A percentile compares a stretch with the other conserved stretches of the same genome.
Conservation (phyloP, 2,888 invertebrate species). For the Morpho helenor region DNA sequence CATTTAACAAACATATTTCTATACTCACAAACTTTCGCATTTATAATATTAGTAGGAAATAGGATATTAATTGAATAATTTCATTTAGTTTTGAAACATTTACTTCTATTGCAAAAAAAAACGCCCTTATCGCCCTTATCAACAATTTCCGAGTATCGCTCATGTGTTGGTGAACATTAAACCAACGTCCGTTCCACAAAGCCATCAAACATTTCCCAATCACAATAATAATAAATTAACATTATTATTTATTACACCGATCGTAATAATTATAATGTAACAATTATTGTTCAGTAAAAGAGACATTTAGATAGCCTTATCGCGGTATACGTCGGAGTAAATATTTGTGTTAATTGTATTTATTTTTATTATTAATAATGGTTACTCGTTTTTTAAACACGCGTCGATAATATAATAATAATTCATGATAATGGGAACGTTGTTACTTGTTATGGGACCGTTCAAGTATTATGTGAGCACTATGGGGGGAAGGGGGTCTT, state of each 20-base stretch:
- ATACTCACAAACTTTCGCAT: too few relatives aligned
- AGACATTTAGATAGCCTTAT: slow-evolving; percentile 59
- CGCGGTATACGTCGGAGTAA: slow-evolving; percentile 17
- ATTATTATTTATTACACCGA: slow-evolving; percentile 59
- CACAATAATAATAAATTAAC: slow-evolving; percentile 55
- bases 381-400: slow-evolving; percentile 18
- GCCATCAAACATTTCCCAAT: slow-evolving; percentile 42
- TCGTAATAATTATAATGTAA: slow-evolving; percentile 73
- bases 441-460: slow-evolving; percentile 8
- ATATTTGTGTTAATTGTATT: slow-evolving; percentile 22
- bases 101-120: too few relatives aligned
- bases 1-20: too few relatives aligned
- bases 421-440: slow-evolving; percentile 7
- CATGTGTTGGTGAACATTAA: slow-evolving; percentile 11
- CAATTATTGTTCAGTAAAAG: slow-evolving; percentile 67
- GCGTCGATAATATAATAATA: slow-evolving; percentile 13
- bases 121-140: too few relatives aligned
- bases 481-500: too few relatives aligned
- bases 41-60: too few relatives aligned
- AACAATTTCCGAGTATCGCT: slow-evolving; percentile 1
- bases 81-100: too few relatives aligned
- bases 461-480: too few relatives aligned
- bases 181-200: slow-evolving; percentile 18
- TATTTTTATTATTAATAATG: slow-evolving; percentile 21
- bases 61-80: too few relatives aligned